Evolutionary conservation across 2,113 vertebrate genomes (phyloP).

Genomic region (Echinops telfairi): DNA sequence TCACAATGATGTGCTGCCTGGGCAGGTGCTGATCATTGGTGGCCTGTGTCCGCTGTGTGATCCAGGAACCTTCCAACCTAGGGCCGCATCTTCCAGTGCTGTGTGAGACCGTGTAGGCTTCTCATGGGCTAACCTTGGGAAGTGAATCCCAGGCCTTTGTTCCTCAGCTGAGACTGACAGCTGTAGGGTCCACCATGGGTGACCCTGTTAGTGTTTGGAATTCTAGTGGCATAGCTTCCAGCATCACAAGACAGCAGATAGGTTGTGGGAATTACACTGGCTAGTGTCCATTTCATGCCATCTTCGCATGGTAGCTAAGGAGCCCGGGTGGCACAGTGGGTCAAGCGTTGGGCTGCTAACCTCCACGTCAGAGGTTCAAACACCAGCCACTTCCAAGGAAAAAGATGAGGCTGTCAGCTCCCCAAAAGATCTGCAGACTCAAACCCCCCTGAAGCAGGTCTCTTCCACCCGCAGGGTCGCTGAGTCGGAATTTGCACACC

Average conservation of each 20-base stretch:
- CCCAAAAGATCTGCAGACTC: too few species aligned
- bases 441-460: too few species aligned
- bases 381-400: too few species aligned
- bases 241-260: neutral
- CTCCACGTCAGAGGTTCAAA: too few species aligned
- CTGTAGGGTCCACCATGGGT: neutral
- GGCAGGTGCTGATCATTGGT: neutral
- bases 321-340: too few species aligned
- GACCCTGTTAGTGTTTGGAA: neutral
- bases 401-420: too few species aligned
- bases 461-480: too few species aligned
- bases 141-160: neutral
- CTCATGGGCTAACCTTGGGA: neutral
- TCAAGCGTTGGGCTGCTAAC: too few species aligned
- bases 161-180: neutral
- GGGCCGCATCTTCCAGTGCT: neutral
- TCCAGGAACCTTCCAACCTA: neutral
- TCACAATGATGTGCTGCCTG: neutral
- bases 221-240: neutral
- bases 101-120: neutral
- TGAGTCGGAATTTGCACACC: too few species aligned
- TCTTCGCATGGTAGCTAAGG: neutral
- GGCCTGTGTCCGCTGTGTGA: neutral
- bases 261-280: neutral
- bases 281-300: neutral